A percentile compares a stretch with the other conserved stretches of the same genome.
Conservation (phyloP, 1,140 invertebrate species). For the Aporrectodea caliginosa region DNA sequence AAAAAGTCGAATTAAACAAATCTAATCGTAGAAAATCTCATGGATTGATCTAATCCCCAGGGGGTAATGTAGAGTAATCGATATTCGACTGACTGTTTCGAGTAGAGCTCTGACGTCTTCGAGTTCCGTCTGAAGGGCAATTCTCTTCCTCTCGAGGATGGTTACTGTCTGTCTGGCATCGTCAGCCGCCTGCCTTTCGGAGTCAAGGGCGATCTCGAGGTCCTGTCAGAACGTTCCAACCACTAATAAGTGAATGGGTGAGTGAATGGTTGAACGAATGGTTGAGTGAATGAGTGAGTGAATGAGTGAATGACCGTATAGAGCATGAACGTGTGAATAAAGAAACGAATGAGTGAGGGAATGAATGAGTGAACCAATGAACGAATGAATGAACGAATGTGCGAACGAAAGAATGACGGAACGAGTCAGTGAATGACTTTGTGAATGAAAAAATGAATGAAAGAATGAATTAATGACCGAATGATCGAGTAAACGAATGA, state of each 20-base stretch:
- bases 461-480: background rate
- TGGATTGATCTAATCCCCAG: too few species aligned
- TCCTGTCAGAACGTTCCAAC: too few species aligned
- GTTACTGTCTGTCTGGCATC: conserved; percentile 47
- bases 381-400: background rate
- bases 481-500: background rate
- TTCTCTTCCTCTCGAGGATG: conserved; percentile 49
- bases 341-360: too few species aligned
- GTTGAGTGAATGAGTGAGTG: too few species aligned
- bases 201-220: conserved; percentile 48
- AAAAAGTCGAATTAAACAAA: too few species aligned
- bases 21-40: too few species aligned
- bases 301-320: too few species aligned
- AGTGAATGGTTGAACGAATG: too few species aligned
- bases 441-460: background rate
- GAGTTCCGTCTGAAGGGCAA: conserved; percentile 48
- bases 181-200: conserved; percentile 47
- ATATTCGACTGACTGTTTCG: conserved; percentile 44
- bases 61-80: too few species aligned
- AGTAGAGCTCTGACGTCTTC: conserved; percentile 51
- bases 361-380: too few species aligned
- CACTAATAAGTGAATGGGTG: too few species aligned
- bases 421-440: background rate
- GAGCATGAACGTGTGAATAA: too few species aligned
- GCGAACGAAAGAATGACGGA: background rate